Base-by-base conservation (phyloP, 2,113 vertebrate species). In the Strigops habroptila region DNA sequence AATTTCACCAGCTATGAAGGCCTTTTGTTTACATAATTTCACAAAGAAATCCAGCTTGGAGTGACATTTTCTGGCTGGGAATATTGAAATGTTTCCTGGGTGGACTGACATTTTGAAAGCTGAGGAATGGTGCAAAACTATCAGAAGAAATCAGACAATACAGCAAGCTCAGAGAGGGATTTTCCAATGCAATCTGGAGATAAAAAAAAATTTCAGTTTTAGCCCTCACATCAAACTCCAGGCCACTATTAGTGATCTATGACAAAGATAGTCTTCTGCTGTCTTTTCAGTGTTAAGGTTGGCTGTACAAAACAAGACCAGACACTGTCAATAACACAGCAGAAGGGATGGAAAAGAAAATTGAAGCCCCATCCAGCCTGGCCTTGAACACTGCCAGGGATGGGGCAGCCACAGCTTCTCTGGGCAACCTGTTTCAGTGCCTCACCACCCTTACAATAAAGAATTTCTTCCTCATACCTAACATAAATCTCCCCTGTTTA, bases 21-120 rank as follows among this genome's bases (percentile, higher is more conserved):
- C 52, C 68, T 96, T 93, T 94, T 95, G 59, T 92, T 94, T 90
- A 86, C 39, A 86, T 43, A 70, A 49, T 87, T 97, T 92, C 52
- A 92, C 80, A 95, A 86, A 92, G 81, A 82, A 92, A 92, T 94
- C 43, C 68, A 51, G 25, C 44, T 80, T 12, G 0, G 41, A 91
- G 24, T 85, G 88, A 91, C 48, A 88, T 91, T 91, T 81, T 87
- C 86, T 93, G 86, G 73, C 65, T 84, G 48, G 33, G 53, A 91
- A 84, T 91, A 86, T 91, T 85, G 80, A 87, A 93, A 82, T 51
- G 39, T 77, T 84, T 93, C 87, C 82, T 95, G 48, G 22, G 2
- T 65, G 31, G 41, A 89, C 39, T 92, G 81, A 60, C 86, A 76
- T 95, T 95, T 95, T 85, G 62, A 75, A 91, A 91, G 64, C 84